Percentiles rank a stretch among this genome's conserved stretches.
Conservation (phyloP, 2,797 vertebrate species). For the Centropyge bicolor region DNA sequence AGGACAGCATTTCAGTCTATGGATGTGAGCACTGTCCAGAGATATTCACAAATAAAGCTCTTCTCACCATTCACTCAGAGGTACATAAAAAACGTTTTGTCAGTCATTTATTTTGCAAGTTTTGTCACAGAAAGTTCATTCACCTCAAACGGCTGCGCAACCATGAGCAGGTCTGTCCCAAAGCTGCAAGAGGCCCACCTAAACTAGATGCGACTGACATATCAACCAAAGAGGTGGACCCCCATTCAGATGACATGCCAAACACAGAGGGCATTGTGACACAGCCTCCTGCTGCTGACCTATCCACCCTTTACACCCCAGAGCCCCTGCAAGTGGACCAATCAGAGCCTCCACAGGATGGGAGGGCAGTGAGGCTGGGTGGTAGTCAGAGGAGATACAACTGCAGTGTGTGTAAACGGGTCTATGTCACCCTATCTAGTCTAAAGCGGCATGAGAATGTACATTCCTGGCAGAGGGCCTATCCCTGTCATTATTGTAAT, state of each 20-base stretch:
- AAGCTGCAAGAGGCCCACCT: constrained; percentile 73
- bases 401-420: constrained; percentile 94
- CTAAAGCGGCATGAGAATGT: constrained; percentile 97
- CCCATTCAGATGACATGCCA: constrained; percentile 47
- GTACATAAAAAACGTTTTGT: constrained; percentile 91
- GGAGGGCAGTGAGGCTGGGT: constrained; percentile 85
- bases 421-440: constrained; percentile 96
- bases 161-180: constrained; percentile 91
- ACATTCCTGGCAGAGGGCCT: constrained; percentile 97
- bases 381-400: constrained; percentile 91
- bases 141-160: constrained; percentile 91
- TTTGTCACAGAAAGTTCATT: constrained; percentile 94
- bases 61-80: constrained; percentile 90
- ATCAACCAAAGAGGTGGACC: constrained; percentile 66
- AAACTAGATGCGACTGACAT: constrained; percentile 76
- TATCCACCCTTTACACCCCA: constrained; percentile 74
- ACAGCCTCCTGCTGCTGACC: constrained; percentile 72
- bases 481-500: constrained; percentile 98
- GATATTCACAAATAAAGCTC: constrained; percentile 88
- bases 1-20: constrained; percentile 85
- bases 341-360: constrained; percentile 78
- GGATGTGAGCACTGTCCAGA: constrained; percentile 90
- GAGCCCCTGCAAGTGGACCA: constrained; percentile 61
- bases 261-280: constrained; percentile 64
- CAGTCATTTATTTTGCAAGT: constrained; percentile 91